Conservation (phyloP, 2,113 vertebrate species). For the Gymnorhina tibicen region DNA sequence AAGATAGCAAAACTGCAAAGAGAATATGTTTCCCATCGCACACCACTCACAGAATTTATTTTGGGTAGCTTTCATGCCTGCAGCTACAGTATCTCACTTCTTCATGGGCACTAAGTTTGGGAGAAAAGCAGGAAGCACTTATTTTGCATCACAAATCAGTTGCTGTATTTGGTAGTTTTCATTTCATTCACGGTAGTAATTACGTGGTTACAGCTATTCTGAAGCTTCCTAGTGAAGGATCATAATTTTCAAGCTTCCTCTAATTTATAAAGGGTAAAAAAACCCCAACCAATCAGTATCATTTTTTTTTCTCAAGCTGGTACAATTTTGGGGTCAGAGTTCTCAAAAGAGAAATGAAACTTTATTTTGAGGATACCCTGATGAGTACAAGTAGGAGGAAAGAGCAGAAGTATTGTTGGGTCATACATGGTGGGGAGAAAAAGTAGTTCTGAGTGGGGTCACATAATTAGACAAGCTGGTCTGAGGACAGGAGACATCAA, state of each 20-base stretch:
- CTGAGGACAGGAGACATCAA: neutral
- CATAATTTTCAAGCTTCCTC: neutral
- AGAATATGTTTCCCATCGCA: neutral
- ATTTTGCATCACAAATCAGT: neutral
- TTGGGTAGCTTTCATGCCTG: neutral
- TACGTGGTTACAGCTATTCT: neutral
- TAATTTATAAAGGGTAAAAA: neutral
- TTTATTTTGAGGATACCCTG: neutral
- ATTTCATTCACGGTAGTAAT: neutral
- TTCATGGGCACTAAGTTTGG: neutral
- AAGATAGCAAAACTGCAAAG: neutral
- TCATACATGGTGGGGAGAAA: neutral
- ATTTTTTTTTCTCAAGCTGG: neutral
- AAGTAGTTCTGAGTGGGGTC: neutral
- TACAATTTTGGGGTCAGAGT: neutral
- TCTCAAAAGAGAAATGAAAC: neutral
- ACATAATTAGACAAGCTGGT: neutral
- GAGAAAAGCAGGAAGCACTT: neutral
- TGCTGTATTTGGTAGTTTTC: neutral
- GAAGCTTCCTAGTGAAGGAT: neutral
- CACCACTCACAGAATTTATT: neutral
- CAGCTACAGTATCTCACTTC: neutral
- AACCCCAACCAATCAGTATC: accelerated
- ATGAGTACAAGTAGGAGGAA: neutral
- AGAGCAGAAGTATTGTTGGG: neutral